Evolutionary conservation across 2,888 invertebrate species (phyloP).

Genomic region (Eudasyphora cyanicolor): DNA sequence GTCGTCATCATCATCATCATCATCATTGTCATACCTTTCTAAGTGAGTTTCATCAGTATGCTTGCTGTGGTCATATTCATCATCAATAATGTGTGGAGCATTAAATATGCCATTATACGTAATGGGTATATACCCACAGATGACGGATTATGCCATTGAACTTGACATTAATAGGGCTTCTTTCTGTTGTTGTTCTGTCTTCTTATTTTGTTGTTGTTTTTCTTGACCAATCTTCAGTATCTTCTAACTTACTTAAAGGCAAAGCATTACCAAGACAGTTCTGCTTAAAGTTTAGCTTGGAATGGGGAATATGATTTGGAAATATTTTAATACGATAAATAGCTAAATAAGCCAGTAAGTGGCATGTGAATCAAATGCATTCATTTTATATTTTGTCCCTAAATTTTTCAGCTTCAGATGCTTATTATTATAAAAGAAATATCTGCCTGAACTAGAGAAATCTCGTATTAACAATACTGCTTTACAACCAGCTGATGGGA

Average conservation of each 20-base stretch:
- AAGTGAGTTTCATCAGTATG: background rate
- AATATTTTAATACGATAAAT: no score
- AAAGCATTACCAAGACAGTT: background rate
- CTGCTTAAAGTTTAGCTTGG: background rate
- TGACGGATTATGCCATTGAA: slow-evolving; percentile 76
- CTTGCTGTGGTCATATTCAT: background rate
- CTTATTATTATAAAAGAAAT: no score
- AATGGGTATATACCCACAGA: slow-evolving; percentile 19
- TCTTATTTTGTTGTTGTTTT: background rate
- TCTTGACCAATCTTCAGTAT: no score
- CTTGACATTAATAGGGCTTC: slow-evolving; percentile 79
- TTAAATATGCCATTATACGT: slow-evolving; percentile 41
- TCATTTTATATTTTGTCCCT: no score
- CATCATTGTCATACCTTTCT: background rate
- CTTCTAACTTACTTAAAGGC: background rate
- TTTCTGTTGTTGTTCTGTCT: slow-evolving; percentile 26
- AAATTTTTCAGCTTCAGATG: no score
- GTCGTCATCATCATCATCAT: background rate
- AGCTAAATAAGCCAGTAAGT: no score
- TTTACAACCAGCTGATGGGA: no score
- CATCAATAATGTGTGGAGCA: slow-evolving; percentile 28
- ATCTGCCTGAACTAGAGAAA: no score
- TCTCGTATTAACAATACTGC: no score
- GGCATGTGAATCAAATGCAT: no score
- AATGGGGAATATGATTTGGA: background rate